Evolutionary conservation across 2,797 vertebrate genomes (phyloP).

Genomic region (Perodicticus potto): DNA sequence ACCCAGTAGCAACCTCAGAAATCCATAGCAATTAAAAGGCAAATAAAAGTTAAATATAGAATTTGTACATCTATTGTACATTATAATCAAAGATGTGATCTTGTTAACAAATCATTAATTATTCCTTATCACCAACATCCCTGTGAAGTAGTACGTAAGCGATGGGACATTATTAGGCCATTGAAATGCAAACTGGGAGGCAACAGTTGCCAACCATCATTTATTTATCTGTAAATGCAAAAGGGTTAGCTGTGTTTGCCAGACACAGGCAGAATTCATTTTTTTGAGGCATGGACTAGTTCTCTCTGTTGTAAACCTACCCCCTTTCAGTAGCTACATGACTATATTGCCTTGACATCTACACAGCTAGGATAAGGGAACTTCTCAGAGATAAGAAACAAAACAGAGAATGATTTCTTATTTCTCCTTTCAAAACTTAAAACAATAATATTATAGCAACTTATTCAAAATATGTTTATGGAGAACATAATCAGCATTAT

Average conservation of each 20-base stretch:
- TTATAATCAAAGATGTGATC: constrained; percentile 77
- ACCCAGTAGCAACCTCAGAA: constrained; percentile 59
- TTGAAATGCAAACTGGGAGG: constrained; percentile 70
- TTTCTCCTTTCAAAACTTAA: constrained; percentile 17
- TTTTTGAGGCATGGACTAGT: not conserved
- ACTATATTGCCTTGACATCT: not conserved
- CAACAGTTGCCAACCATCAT: not conserved
- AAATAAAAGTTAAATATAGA: constrained; percentile 82
- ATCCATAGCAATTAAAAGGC: constrained; percentile 80
- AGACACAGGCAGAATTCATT: not conserved
- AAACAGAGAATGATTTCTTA: constrained; percentile 40
- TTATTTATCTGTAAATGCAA: constrained; percentile 58
- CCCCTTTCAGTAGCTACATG: not conserved
- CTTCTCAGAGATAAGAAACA: constrained; percentile 30
- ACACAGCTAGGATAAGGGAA: not conserved
- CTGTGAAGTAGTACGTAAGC: constrained; percentile 11
- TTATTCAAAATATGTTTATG: constrained; percentile 41
- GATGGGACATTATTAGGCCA: constrained; percentile 43
- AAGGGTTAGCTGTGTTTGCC: not conserved
- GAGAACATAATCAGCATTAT: not conserved
- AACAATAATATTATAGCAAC: not conserved
- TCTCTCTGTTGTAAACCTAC: not conserved
- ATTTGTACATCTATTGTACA: constrained; percentile 78
- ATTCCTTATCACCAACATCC: constrained; percentile 68
- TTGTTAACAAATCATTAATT: constrained; percentile 78